Conservation (phyloP, 2,113 vertebrate species). For the Syrrhaptes paradoxus region DNA sequence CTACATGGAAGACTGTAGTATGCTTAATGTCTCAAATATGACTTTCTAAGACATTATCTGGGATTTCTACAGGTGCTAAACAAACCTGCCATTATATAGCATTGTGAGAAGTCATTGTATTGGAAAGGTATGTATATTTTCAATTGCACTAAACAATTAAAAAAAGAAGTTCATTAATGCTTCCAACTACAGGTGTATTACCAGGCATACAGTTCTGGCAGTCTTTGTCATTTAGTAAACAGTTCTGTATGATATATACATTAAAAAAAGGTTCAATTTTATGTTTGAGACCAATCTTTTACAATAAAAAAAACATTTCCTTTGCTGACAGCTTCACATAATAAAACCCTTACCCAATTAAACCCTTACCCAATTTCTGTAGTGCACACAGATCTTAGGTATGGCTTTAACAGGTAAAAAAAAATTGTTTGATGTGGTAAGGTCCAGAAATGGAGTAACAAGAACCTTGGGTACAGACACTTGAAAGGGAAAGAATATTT, state of each 20-base stretch:
- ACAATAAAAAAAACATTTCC: neutral
- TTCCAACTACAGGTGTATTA: neutral
- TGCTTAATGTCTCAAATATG: neutral
- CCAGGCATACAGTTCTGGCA: neutral
- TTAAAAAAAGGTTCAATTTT: neutral
- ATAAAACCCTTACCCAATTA: neutral
- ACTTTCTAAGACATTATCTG: neutral
- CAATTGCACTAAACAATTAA: neutral
- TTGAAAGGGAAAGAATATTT: neutral
- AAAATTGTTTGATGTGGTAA: neutral
- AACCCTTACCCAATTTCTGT: neutral
- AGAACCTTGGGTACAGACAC: neutral
- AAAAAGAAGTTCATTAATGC: neutral
- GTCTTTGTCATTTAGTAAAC: neutral
- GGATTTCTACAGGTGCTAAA: neutral
- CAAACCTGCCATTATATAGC: neutral
- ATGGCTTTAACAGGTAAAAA: neutral
- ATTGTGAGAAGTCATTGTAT: neutral
- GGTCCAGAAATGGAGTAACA: neutral
- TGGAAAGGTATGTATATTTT: neutral
- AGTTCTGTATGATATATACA: neutral
- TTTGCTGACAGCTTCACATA: neutral
- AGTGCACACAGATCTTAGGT: neutral
- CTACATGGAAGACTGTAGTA: neutral
- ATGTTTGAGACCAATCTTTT: neutral